Conservation (phyloP, 35 echinoderm and acorn worm species). For the Ophioderma brevispina region DNA sequence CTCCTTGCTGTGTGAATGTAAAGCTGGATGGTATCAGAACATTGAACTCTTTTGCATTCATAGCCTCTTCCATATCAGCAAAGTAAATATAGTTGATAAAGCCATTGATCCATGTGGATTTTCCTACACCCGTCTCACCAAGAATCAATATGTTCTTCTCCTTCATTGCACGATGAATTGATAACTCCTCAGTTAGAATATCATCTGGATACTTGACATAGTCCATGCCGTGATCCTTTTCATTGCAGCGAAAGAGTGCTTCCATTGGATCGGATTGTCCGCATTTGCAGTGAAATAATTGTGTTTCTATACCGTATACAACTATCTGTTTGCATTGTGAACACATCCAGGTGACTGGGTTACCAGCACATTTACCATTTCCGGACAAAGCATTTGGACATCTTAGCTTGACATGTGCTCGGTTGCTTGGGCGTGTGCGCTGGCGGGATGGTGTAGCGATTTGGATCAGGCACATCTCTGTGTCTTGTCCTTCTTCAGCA, state of each 20-base stretch:
- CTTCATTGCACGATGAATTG: neutral
- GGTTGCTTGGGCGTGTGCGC: neutral
- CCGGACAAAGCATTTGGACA: no score
- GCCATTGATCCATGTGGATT: no score
- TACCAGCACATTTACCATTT: neutral
- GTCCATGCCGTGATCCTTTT: neutral
- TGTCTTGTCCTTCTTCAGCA: neutral
- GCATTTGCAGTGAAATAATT: neutral
- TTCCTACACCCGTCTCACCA: neutral
- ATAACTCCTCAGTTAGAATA: neutral
- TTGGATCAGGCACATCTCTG: neutral
- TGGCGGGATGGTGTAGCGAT: neutral
- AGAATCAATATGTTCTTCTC: no score
- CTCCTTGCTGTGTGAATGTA: no score
- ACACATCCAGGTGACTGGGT: neutral
- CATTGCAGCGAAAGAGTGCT: neutral
- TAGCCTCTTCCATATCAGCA: neutral
- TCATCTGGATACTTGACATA: neutral
- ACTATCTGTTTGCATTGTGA: neutral
- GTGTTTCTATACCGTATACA: neutral
- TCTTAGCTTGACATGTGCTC: neutral
- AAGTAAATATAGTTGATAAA: no score
- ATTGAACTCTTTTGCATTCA: neutral
- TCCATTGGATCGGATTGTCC: neutral
- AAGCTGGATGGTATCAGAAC: no score